Conservation (phyloP, 2,797 vertebrate species). For the Silurus lanzhouensis region DNA sequence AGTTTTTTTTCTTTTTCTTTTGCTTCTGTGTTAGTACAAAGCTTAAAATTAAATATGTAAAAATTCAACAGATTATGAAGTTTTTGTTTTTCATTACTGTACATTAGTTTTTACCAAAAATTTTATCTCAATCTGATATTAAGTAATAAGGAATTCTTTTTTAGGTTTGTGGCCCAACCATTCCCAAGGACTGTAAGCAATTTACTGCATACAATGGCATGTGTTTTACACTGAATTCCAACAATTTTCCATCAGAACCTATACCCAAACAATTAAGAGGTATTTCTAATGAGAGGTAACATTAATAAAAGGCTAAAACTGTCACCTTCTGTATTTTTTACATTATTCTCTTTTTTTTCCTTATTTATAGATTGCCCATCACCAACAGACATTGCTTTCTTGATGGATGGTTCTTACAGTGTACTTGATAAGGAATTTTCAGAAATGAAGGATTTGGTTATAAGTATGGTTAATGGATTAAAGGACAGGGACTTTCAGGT, state of each 20-base stretch:
- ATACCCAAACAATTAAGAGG: conserved; percentile 55
- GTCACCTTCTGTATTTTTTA: background rate
- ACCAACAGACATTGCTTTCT: conserved; percentile 69
- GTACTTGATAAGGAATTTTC: rapidly evolving
- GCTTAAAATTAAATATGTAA: background rate
- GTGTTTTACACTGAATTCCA: conserved; percentile 53
- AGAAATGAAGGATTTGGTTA: conserved; percentile 67
- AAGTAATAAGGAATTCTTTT: background rate
- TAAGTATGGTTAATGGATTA: conserved; percentile 49
- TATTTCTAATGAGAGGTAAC: conserved; percentile 57
- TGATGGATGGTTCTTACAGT: conserved; percentile 76
- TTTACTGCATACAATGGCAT: conserved; percentile 69
- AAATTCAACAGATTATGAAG: background rate
- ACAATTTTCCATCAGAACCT: rapidly evolving
- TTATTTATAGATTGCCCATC: conserved; percentile 62
- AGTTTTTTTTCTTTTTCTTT: background rate
- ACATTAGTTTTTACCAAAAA: conserved; percentile 36
- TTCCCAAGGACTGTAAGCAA: conserved; percentile 68
- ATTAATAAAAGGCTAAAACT: too few relatives aligned
- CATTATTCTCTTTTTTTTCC: background rate
- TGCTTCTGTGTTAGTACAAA: background rate
- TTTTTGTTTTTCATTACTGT: background rate
- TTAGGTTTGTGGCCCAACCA: conserved; percentile 73
- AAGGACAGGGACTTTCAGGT: conserved; percentile 54
- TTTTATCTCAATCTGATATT: background rate